Evolutionary conservation across 1,140 invertebrate genomes (phyloP), one percentile per base, ranked within the genome.

Genomic region (Euura lappo): DNA sequence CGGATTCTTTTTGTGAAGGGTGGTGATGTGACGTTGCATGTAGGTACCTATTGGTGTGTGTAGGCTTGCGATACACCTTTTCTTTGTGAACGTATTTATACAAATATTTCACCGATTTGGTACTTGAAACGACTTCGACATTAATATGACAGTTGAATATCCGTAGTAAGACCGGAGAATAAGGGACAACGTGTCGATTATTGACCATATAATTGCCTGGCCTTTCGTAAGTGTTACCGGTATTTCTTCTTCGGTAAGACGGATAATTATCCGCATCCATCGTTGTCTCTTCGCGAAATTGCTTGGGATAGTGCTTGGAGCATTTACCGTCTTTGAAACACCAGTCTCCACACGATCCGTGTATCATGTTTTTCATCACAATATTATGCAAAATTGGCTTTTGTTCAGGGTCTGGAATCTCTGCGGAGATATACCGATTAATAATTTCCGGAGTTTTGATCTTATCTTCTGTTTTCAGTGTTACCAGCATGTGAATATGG

Each of bases 401-500:
- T 6, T 42, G 10, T 7, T 68, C 44, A 28, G 65, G 66, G 79
- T 89, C 79, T 3, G 88, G 86, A 64, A 90, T 84, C 80, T 89
- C 86, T n/a, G 85, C 88, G 71, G 47, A 82, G 67, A 87, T 78
- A 13, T 84, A 72, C 42, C 79, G 73, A 76, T 89, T 80, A 45
- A 87, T 79, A 76, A 74, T 68, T 28, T 77, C 64, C n/a, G 78
- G 74, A 74, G 47, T 69, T 44, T 74, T 78, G 11, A 77, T 77
- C 89, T 76, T 90, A 84, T 7, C 45, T 70, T 72, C 13, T 69
- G 68, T 65, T 72, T 70, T 69, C 13, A 83, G 74, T 69, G 79
- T 83, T 4, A 89, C 5, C 2, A 89, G 71, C 45, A 89, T 86
- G 73, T 89, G 88, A 3, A 74, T 74, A 78, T 89, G 87, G 0